A percentile compares a stretch with the other conserved stretches of the same genome.
Evolutionary conservation across 2,113 vertebrate species (phyloP).

Genomic region (Toxotes jaculatrix): DNA sequence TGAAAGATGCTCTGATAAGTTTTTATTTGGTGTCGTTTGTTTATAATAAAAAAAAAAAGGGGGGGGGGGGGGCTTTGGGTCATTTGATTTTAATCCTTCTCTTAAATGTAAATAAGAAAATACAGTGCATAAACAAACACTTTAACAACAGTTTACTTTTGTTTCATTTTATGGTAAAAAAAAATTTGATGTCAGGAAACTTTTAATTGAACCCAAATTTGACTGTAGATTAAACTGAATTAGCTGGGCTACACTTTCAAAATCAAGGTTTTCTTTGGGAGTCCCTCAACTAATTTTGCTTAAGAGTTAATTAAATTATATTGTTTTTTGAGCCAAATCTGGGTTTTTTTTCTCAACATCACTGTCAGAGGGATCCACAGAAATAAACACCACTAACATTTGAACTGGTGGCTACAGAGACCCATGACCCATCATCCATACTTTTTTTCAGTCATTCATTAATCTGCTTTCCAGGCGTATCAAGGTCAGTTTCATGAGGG

Average conservation of each 20-base stretch:
- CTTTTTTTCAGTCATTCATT: background rate
- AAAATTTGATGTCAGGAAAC: background rate
- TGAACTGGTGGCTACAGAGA: background rate
- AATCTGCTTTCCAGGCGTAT: background rate
- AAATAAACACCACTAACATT: background rate
- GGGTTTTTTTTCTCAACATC: too few species aligned
- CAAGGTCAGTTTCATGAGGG: background rate
- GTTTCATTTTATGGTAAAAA: background rate
- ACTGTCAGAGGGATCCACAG: too few species aligned
- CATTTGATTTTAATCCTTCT: background rate
- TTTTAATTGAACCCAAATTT: background rate
- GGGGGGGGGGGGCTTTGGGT: background rate
- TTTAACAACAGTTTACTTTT: background rate
- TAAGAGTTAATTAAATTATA: background rate
- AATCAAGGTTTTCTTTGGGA: background rate
- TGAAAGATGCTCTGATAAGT: constrained; percentile 3
- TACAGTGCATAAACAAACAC: background rate
- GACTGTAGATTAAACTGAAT: background rate
- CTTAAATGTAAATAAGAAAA: background rate
- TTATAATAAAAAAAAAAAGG: background rate
- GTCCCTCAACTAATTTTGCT: background rate
- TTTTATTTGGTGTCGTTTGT: constrained; percentile 18
- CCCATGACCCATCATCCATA: background rate
- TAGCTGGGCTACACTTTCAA: background rate
- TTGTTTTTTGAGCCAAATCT: background rate